A percentile compares a stretch with the other conserved stretches of the same genome.
Conservation (phyloP, 2,888 invertebrate genomes). For the Dryococelus australis region DNA sequence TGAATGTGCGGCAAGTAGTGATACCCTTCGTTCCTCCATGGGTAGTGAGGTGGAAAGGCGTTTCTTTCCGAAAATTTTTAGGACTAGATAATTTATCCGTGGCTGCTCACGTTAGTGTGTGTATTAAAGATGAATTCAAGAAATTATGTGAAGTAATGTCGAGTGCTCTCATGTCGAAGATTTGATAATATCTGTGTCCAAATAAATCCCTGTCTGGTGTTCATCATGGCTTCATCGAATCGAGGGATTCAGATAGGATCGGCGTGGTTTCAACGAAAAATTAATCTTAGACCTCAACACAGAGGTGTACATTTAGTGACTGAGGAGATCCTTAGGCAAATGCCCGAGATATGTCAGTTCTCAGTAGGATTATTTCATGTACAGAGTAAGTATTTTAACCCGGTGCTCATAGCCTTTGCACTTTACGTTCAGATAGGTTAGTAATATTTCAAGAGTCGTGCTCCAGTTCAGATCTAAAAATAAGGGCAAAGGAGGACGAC, state of each 20-base stretch:
- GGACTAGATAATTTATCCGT: slow-evolving; percentile 38
- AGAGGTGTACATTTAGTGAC: slow-evolving; percentile 97
- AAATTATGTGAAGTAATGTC: slow-evolving; percentile 35
- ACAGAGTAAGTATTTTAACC: slow-evolving; percentile 81
- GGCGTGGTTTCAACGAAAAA: slow-evolving; percentile 98
- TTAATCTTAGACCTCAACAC: slow-evolving; percentile 94
- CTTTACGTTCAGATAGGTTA: background rate
- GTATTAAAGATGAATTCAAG: slow-evolving; percentile 32
- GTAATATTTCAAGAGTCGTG: background rate
- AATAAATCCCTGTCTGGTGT: slow-evolving; percentile 38
- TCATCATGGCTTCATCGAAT: slow-evolving; percentile 83
- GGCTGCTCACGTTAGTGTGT: slow-evolving; percentile 28
- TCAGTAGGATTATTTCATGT: slow-evolving; percentile 95
- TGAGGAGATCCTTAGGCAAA: slow-evolving; percentile 93
- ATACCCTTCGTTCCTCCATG: background rate
- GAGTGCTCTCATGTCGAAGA: slow-evolving; percentile 33
- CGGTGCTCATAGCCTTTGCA: slow-evolving; percentile 42
- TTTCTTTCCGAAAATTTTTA: slow-evolving; percentile 37
- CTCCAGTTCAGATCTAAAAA: background rate
- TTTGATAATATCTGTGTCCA: slow-evolving; percentile 37
- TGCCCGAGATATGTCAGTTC: slow-evolving; percentile 93
- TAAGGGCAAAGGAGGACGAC: background rate
- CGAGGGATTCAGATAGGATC: slow-evolving; percentile 93
- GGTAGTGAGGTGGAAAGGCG: slow-evolving; percentile 34
- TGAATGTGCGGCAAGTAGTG: slow-evolving; percentile 39